Base-by-base conservation (phyloP, 2,797 vertebrate species). In the Garrulus glandarius region DNA sequence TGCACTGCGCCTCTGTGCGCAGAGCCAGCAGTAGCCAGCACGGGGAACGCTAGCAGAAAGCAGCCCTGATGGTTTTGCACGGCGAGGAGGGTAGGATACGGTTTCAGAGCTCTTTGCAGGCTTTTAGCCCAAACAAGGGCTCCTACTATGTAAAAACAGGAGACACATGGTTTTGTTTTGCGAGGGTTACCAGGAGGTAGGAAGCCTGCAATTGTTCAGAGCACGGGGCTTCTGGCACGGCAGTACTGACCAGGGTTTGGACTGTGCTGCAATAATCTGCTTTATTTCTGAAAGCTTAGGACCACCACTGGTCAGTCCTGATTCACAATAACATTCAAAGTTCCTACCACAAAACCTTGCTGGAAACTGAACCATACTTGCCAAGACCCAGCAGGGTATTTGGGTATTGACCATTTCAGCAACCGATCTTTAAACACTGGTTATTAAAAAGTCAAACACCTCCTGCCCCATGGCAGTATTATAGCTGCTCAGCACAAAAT, bases 51-150 rank as follows among this genome's bases (percentile, higher is more conserved):
- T 53, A 49, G 30, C 63, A 83, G 72, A 61, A 76, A 47, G 44
- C 43, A 34, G 50, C 18, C 74, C 15, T 21, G 76, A 89, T 56
- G 41, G 44, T 56, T 80, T 92, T 75, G 86, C 82, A 95, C 65
- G 92, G 53, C 67, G 92, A 76, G 89, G 68, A 55, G 57, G 4
- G 64, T 77, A 63, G 30, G 19, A 52, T 79, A 69, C 0, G 6
- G 64, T 92, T 96, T 68, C 70, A 95, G 89, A 91, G 72, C 16
- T 84, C 93, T 87, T 86, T 63, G 90, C 49, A 89, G 65, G 78
- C 24, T 81, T 92, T 71, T 79, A 76, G 44, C 11, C 43, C 60
- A 39, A 61, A 84, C 36, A 53, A 84, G 26, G 36, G n/a, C n/a
- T 76, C 55, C 36, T 69, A 18, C 37, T 49, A 37, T 24, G 57